Conservation (phyloP, 1,140 invertebrate species). For the Cotesia glomerata region DNA sequence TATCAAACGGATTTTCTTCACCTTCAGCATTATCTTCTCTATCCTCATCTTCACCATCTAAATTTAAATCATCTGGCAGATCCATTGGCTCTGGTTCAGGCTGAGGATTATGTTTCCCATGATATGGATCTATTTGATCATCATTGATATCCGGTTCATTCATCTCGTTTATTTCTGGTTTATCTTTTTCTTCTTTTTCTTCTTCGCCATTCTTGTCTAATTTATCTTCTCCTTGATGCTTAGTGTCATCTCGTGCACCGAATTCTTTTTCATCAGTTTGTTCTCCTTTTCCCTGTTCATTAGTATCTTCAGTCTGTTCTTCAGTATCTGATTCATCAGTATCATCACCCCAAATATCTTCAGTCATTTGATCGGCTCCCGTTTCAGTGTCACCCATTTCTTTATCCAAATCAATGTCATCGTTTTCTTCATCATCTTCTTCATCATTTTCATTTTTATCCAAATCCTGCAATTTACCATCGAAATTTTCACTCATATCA, state of each 20-base stretch:
- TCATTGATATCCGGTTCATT: slow-evolving; percentile 80
- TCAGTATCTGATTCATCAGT: slow-evolving; percentile 74
- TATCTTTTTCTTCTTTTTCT: slow-evolving; percentile 64
- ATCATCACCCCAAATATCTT: slow-evolving; percentile 90
- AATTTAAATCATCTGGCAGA: slow-evolving; percentile 82
- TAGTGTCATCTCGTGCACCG: slow-evolving; percentile 69
- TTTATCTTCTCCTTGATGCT: slow-evolving; percentile 67
- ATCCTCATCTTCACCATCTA: slow-evolving; percentile 76
- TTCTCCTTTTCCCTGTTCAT: slow-evolving; percentile 70
- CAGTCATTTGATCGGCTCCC: slow-evolving; percentile 78
- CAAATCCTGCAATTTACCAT: slow-evolving; percentile 82
- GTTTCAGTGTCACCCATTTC: slow-evolving; percentile 94
- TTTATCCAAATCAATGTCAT: slow-evolving; percentile 83
- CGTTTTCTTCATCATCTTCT: slow-evolving; percentile 69
- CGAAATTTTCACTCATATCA: slow-evolving; percentile 93
- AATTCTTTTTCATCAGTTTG: slow-evolving; percentile 68
- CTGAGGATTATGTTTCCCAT: slow-evolving; percentile 76
- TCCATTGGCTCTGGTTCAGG: slow-evolving; percentile 85
- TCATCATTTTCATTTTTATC: slow-evolving; percentile 73
- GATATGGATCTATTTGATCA: slow-evolving; percentile 85
- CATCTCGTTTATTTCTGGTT: slow-evolving; percentile 79
- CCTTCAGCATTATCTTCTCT: slow-evolving; percentile 65
- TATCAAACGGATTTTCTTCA: slow-evolving; percentile 82
- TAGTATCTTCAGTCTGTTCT: slow-evolving; percentile 65
- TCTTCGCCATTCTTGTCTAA: slow-evolving; percentile 54